Evolutionary conservation across 2,113 vertebrate genomes (phyloP), one percentile per base, ranked within the genome.

Genomic region (Pithys albifrons): DNA sequence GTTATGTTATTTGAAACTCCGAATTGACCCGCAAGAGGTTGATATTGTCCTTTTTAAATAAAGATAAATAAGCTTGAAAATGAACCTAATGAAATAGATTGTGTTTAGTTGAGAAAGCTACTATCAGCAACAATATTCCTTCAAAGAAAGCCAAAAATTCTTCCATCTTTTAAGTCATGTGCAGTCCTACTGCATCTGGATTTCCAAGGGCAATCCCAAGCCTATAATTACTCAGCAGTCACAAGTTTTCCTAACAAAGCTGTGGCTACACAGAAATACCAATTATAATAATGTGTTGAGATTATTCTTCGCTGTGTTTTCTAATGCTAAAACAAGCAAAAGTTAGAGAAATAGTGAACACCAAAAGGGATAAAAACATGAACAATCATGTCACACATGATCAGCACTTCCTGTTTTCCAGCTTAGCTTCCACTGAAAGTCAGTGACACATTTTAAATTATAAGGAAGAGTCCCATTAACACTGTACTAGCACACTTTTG

Each of bases 161-260:
- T 37, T 41, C 39, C 49, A 91, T 78, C n/a, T 77, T 75, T 69
- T 57, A 84, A 73, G 31, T 84, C 61, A 78, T 5, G 14, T 65
- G 52, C 23, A 35, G 79, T 10, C 48, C 57, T 64, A 62, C 43
- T n/a, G 57, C 46, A 54, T 88, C 33, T 25, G 5, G 46, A 88
- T 91, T 92, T 96, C 85, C 75, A 93, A 95, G 85, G 79, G 59
- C 80, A 93, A 91, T 83, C 41, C 51, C 41, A 88, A 92, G 33
- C 31, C 49, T 83, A 0, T 55, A 96, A 95, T 89, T 94, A 94
- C 22, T 18, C 58, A 92, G 86, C 77, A 91, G 93, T 61, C 75
- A 94, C 93, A 29, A 72, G 29, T 73, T 95, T 59, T 84, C 51
- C 55, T 80, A 91, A 87, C 64, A 96, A 93, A 80, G 82, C 41